Evolutionary conservation across 2,113 vertebrate genomes (phyloP).

Genomic region (Misgurnus anguillicaudatus): DNA sequence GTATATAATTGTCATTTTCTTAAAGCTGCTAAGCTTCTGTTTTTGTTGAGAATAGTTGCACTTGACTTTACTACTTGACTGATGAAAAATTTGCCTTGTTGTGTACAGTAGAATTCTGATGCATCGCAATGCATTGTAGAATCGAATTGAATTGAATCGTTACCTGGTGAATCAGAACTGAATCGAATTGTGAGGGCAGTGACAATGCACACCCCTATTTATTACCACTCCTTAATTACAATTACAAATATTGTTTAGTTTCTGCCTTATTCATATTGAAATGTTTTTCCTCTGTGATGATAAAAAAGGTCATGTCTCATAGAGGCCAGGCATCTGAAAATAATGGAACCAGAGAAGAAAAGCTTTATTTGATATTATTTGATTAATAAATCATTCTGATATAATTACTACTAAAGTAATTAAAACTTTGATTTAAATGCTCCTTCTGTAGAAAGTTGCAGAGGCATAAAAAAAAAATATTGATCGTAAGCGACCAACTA

Average conservation of each 20-base stretch:
- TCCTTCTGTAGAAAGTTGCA: slow-evolving; percentile 32
- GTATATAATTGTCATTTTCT: no score
- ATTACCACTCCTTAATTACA: slow-evolving; percentile 46
- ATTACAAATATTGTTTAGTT: slow-evolving; percentile 50
- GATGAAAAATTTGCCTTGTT: no score
- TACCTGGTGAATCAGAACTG: no score
- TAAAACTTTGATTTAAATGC: not conserved
- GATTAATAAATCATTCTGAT: slow-evolving; percentile 23
- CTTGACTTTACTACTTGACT: no score
- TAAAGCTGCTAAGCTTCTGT: no score
- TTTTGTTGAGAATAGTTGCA: no score
- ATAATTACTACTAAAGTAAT: slow-evolving; percentile 37
- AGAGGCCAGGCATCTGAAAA: slow-evolving; percentile 22
- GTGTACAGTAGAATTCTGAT: no score
- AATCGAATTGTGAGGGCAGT: no score
- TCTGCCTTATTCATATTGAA: slow-evolving; percentile 37
- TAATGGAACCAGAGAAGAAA: slow-evolving; percentile 2
- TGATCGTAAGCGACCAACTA: slow-evolving; percentile 9
- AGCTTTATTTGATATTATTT: slow-evolving; percentile 31
- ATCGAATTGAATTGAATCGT: no score
- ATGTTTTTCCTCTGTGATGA: slow-evolving; percentile 31
- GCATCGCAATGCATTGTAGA: no score
- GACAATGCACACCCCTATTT: no score
- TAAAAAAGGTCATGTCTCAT: slow-evolving; percentile 46
- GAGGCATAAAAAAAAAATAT: slow-evolving; percentile 16